Conservation (phyloP, 2,888 invertebrate species). For the Melieria omissa region DNA sequence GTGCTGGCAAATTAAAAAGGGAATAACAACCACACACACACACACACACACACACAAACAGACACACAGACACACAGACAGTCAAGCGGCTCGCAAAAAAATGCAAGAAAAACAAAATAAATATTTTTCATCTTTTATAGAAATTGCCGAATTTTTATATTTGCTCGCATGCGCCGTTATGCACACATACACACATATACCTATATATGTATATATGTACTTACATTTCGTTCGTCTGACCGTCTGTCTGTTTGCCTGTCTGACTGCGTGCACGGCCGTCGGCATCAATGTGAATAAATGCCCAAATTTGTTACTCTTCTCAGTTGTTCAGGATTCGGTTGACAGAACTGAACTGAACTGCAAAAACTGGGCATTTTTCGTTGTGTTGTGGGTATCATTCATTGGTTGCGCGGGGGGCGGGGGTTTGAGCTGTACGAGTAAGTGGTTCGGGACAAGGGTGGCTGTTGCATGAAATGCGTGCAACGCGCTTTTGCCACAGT, state of each 20-base stretch:
- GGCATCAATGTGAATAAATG: background rate
- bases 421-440: no score
- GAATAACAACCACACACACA: slow-evolving; percentile 22
- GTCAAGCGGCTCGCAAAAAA: slow-evolving; percentile 20
- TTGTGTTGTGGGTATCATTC: no score
- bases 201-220: background rate
- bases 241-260: slow-evolving; percentile 13
- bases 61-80: slow-evolving; percentile 23
- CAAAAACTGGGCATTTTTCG: no score
- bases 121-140: slow-evolving; percentile 33
- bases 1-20: no score
- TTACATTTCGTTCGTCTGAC: background rate
- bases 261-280: background rate
- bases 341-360: no score
- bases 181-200: slow-evolving; percentile 3
- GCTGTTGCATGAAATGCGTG: no score
- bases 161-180: background rate
- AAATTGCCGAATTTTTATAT: slow-evolving; percentile 32
- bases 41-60: slow-evolving; percentile 25
- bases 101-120: slow-evolving; percentile 17
- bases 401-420: no score
- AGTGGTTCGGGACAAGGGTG: no score
- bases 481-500: no score
- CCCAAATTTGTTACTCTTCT: no score
- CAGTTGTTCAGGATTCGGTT: no score